Evolutionary conservation across 1,140 invertebrate species (phyloP).

Genomic region (Drosophila saltans): DNA sequence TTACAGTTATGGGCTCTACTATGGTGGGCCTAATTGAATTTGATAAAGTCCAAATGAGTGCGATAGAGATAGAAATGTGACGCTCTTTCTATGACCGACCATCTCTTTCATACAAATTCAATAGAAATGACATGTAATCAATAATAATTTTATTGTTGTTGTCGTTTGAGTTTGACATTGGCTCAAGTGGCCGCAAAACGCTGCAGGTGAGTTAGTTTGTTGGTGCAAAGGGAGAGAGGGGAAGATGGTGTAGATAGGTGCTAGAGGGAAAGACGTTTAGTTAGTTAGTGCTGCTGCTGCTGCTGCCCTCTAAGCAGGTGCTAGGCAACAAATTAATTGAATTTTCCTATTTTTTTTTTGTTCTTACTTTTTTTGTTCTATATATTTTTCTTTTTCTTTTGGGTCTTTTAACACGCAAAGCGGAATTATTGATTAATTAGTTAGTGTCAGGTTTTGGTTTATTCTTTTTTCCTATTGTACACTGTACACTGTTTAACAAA

Average conservation of each 20-base stretch:
- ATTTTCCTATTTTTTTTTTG: slow-evolving; percentile 17
- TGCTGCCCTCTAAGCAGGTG: slow-evolving; percentile 30
- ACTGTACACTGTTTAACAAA: background rate
- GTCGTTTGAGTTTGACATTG: slow-evolving; percentile 57
- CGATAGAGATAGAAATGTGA: slow-evolving; percentile 15
- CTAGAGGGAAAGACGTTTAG: background rate
- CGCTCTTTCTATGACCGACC: slow-evolving; percentile 4
- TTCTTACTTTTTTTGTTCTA: slow-evolving; percentile 8
- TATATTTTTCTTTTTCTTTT: background rate
- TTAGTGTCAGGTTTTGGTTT: slow-evolving; percentile 17
- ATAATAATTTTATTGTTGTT: slow-evolving; percentile 57
- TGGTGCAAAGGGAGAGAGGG: background rate
- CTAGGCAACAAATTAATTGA: slow-evolving; percentile 50
- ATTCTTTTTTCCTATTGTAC: slow-evolving; percentile 17
- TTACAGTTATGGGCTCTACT: slow-evolving; percentile 39
- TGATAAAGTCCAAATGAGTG: slow-evolving; percentile 34
- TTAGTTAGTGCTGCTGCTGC: background rate
- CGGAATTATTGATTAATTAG: slow-evolving; percentile 75
- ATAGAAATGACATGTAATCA: slow-evolving; percentile 74
- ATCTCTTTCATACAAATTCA: slow-evolving; percentile 37
- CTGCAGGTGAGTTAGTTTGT: slow-evolving; percentile 3
- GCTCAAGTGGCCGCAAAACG: slow-evolving; percentile 15
- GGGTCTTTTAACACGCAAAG: slow-evolving; percentile 44
- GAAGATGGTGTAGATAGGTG: background rate
- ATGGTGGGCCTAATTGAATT: slow-evolving; percentile 71